Percentiles rank a stretch among this genome's conserved stretches.
Conservation (phyloP, 2,797 vertebrate genomes). For the Yasuhikotakia modesta region DNA sequence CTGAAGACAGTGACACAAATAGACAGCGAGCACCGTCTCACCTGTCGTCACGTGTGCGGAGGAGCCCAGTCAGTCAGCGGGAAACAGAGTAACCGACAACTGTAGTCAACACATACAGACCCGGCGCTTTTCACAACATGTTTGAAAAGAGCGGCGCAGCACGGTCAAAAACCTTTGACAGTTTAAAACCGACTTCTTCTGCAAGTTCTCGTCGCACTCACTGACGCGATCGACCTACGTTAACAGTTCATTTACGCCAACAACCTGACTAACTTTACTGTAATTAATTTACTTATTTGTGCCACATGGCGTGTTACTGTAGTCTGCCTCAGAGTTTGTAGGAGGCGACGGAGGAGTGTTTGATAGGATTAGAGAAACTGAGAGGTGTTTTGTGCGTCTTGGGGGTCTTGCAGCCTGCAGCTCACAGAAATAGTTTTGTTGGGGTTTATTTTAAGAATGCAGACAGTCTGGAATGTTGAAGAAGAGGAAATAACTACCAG, state of each 20-base stretch:
- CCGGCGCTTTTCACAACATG: slow-evolving; percentile 16
- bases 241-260: neutral
- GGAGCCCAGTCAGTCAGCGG: slow-evolving; percentile 29
- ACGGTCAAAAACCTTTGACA: slow-evolving; percentile 24
- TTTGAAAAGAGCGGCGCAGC: slow-evolving; percentile 25
- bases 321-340: neutral
- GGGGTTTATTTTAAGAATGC: slow-evolving; percentile 18
- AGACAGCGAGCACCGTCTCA: slow-evolving; percentile 11
- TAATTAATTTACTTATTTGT: slow-evolving; percentile 2
- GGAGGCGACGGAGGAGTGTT: slow-evolving; percentile 6
- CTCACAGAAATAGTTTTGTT: slow-evolving; percentile 16
- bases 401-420: slow-evolving; percentile 10
- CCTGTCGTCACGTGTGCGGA: slow-evolving; percentile 34
- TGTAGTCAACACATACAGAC: slow-evolving; percentile 22
- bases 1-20: slow-evolving; percentile 30
- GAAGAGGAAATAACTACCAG: neutral
- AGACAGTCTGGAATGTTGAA: neutral
- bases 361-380: slow-evolving; percentile 16
- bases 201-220: neutral
- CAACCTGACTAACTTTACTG: neutral
- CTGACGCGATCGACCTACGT: neutral
- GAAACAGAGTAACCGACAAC: neutral
- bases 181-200: neutral
- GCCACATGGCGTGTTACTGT: neutral
- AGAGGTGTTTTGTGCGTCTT: slow-evolving; percentile 13